Percentiles rank a stretch among this genome's conserved stretches.
Conservation (phyloP, 2,888 invertebrate species). For the Diaperis boleti region DNA sequence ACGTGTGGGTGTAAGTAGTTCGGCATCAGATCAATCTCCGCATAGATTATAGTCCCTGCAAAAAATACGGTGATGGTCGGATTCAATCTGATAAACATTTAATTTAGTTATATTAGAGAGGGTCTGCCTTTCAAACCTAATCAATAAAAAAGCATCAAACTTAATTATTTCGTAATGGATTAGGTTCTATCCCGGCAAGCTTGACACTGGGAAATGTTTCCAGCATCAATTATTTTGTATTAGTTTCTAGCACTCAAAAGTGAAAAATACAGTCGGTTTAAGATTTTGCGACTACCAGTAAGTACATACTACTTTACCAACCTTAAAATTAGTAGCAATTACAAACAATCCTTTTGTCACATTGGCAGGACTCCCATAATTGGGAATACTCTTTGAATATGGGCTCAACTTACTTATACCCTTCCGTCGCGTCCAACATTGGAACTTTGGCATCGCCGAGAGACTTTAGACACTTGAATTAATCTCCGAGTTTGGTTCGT, state of each 20-base stretch:
- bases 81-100: slow-evolving; percentile 16
- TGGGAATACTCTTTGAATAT: no score
- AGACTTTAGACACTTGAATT: slow-evolving; percentile 39
- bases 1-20: background rate
- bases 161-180: slow-evolving; percentile 17
- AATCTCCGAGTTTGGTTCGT: slow-evolving; percentile 45
- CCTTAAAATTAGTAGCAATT: slow-evolving; percentile 25
- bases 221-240: slow-evolving; percentile 39
- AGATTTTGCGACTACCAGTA: no score
- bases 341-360: slow-evolving; percentile 25
- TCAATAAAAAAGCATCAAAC: slow-evolving; percentile 12
- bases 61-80: slow-evolving; percentile 8
- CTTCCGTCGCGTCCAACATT: no score
- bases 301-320: no score
- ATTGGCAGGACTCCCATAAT: slow-evolving; percentile 10
- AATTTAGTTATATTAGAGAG: slow-evolving; percentile 6
- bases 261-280: no score
- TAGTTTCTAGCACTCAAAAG: no score
- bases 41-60: background rate
- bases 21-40: background rate
- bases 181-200: slow-evolving; percentile 4
- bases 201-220: slow-evolving; percentile 38
- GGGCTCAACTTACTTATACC: no score
- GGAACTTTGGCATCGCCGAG: slow-evolving; percentile 28
- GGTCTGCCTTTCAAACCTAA: background rate